Evolutionary conservation across 2,888 invertebrate species (phyloP).

Genomic region (Amiota mariae): DNA sequence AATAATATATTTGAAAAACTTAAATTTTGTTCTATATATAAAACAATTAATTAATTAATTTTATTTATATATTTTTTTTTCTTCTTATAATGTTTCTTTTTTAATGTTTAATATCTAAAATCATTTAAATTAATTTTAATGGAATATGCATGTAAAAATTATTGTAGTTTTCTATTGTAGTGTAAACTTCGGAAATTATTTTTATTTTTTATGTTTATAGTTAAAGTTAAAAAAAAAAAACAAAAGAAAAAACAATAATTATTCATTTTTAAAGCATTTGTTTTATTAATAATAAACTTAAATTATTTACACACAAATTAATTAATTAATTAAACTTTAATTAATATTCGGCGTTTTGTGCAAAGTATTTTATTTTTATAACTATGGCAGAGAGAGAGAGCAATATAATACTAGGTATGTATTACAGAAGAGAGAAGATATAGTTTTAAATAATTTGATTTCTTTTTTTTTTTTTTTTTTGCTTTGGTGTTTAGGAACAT

Average conservation of each 20-base stretch:
- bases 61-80: conserved; percentile 40
- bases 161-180: conserved; percentile 29
- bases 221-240: conserved; percentile 3
- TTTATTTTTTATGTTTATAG: background rate
- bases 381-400: background rate
- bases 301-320: conserved; percentile 15
- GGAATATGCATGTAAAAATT: conserved; percentile 55
- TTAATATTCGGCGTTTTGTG: conserved; percentile 13
- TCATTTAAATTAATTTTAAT: background rate
- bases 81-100: conserved; percentile 22
- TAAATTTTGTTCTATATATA: conserved; percentile 47
- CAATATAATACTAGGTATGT: too few relatives aligned
- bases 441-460: background rate
- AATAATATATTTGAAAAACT: conserved; percentile 35
- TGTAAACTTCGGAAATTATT: too few relatives aligned
- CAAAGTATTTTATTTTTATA: background rate
- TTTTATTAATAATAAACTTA: conserved; percentile 15
- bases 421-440: background rate
- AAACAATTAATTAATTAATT: conserved; percentile 30
- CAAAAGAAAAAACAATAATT: background rate
- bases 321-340: background rate
- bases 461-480: too few relatives aligned
- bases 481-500: too few relatives aligned
- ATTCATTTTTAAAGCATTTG: conserved; percentile 17
- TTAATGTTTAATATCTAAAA: background rate